Evolutionary conservation across 2,113 vertebrate species (phyloP).

Genomic region (Trematomus loennbergii): DNA sequence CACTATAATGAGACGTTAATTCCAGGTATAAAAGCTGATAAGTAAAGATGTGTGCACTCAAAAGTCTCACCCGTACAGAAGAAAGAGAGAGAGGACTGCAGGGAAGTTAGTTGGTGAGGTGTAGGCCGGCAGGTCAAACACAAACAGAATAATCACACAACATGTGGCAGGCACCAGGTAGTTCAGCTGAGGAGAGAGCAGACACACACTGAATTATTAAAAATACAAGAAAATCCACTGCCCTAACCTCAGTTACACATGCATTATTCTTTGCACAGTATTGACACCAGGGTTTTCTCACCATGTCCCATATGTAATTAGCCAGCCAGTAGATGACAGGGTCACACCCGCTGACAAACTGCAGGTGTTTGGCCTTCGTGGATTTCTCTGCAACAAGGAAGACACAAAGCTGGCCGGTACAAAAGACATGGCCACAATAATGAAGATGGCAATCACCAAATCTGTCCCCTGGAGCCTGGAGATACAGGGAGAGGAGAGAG

Average conservation of each 20-base stretch:
- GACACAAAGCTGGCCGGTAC: slow-evolving; percentile 97
- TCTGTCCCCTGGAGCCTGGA: slow-evolving; percentile 95
- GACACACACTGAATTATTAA: rapidly evolving
- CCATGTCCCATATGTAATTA: slow-evolving; percentile 99
- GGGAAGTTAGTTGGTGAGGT: slow-evolving; percentile 97
- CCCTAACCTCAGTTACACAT: background rate
- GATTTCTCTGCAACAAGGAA: slow-evolving; percentile 96
- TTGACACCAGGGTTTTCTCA: slow-evolving; percentile 65
- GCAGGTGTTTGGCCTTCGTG: slow-evolving; percentile 96
- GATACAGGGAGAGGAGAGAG: background rate
- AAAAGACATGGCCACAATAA: slow-evolving; percentile 98
- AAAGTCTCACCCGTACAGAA: slow-evolving; percentile 91
- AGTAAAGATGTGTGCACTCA: background rate
- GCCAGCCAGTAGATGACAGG: slow-evolving; percentile 97
- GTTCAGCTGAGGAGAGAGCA: slow-evolving; percentile 87
- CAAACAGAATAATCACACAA: slow-evolving; percentile 96
- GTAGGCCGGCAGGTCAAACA: slow-evolving; percentile 96
- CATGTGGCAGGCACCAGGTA: slow-evolving; percentile 96
- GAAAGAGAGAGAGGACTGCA: slow-evolving; percentile 93
- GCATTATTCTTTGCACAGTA: background rate
- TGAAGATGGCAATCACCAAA: slow-evolving; percentile 98
- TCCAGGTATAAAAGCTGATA: background rate
- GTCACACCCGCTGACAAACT: slow-evolving; percentile 97
- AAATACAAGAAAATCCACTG: background rate
- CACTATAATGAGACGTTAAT: background rate